Evolutionary conservation across 2,113 vertebrate species (phyloP), one percentile per base, ranked within the genome.

Genomic region (Misgurnus mizolepis): DNA sequence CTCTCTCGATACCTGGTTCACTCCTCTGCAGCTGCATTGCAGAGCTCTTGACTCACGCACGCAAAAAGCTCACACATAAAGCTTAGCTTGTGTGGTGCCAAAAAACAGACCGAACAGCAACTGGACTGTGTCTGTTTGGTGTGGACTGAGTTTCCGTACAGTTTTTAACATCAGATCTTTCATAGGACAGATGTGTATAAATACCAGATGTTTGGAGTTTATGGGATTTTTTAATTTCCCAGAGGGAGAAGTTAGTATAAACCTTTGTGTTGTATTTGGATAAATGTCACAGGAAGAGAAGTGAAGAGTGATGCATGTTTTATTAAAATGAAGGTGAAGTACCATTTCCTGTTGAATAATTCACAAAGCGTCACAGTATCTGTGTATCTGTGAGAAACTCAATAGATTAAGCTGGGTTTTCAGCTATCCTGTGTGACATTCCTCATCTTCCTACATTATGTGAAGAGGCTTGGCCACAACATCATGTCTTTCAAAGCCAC

Each of bases 1-100:
- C 74, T 50, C 67, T 64, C 49, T 67, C 34, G 53, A 76, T 74
- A 79, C 71, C 88, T 89, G 83, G 89, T 87, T 91, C 90, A 90
- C 87, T 84, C 85, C 87, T 70, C 43, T 76, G 86, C 85, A 92
- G 90, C 91, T 91, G 91, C 91, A 93, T 88, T 93, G 92, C 91
- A 89, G 91, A 88, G 87, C 87, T 89, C 87, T 89, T 84, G 80
- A 87, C 76, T 84, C 84, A 88, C 86, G 45, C 81, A 74, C 70
- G 49, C 55, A 68, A 27, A 49, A 74, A 64, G 6, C 70, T 71
- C 70, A 73, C 79, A 64, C 49, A 67, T 64, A 67, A 18, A 70
- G 66, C 64, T 80, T 9, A 74, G 12, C 7, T 58, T 58, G 17
- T 58, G n/a, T 8, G 55, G 5, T 58, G 53, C 50, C 34, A 72